These are phyloP conservation scores for Mustela nigripes DNA, from an alignment of 2,113 vertebrate species.

Conservation along the genomic window DNA sequence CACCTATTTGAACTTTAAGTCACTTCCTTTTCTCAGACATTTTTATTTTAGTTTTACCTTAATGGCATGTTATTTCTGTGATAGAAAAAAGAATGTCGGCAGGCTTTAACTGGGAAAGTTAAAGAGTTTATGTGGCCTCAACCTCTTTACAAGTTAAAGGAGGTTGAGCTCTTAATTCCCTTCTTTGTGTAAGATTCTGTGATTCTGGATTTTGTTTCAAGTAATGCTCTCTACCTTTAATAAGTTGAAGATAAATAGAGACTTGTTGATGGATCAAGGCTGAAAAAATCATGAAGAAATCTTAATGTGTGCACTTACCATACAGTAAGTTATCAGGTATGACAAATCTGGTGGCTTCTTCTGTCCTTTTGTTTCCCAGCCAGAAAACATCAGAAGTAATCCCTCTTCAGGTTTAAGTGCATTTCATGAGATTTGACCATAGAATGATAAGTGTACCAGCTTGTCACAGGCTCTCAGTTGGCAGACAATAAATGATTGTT, in stretches of 20 bases:
- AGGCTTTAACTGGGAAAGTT: conserved; percentile 3
- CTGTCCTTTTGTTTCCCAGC: conserved; percentile 29
- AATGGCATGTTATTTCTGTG: background rate
- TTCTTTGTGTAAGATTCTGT: background rate
- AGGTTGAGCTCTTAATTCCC: background rate
- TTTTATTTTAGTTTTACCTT: conserved; percentile 62
- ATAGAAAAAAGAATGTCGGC: background rate
- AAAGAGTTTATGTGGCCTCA: background rate
- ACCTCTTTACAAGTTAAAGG: background rate
- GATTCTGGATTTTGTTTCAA: conserved; percentile 55
- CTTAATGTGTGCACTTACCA: background rate
- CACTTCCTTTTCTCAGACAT: conserved; percentile 45
- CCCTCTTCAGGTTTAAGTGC: background rate
- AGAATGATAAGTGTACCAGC: background rate
- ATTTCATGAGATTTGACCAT: conserved; percentile 5
- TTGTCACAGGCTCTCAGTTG: background rate
- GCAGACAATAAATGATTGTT: background rate
- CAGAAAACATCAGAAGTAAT: conserved; percentile 9
- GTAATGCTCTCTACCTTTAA: conserved; percentile 8
- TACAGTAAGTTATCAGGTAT: background rate
- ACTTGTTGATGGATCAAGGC: background rate
- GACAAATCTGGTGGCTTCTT: background rate
- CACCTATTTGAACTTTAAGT: background rate
- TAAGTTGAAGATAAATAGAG: conserved; percentile 15
- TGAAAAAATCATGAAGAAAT: conserved; percentile 18